Evolutionary conservation across 2,888 invertebrate genomes (phyloP).

Genomic region (Troglohyphantes excavatus): DNA sequence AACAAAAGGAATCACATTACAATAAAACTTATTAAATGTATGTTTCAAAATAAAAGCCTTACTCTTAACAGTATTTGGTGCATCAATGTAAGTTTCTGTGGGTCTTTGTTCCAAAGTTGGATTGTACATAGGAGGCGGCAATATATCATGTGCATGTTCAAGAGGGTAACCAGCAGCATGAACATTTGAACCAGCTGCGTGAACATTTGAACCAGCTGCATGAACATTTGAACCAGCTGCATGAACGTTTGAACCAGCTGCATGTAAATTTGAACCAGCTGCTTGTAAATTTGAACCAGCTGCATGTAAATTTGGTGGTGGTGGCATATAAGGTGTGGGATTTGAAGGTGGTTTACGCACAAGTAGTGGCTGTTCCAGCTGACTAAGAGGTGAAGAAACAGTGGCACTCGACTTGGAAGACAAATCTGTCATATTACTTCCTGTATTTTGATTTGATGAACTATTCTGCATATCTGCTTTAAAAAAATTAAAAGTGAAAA

Average conservation of each 20-base stretch:
- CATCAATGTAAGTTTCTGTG: background rate
- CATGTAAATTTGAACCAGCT: background rate
- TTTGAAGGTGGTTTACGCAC: constrained; percentile 17
- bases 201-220: background rate
- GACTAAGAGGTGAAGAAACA: constrained; percentile 37
- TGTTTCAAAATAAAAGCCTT: background rate
- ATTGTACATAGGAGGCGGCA: background rate
- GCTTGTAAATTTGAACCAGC: background rate
- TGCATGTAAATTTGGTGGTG: background rate
- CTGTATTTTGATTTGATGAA: constrained; percentile 8
- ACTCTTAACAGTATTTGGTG: background rate
- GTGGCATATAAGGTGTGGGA: background rate
- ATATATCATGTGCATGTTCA: background rate
- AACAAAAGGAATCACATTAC: background rate
- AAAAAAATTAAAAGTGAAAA: background rate
- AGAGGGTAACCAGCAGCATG: background rate
- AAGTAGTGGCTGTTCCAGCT: constrained; percentile 53
- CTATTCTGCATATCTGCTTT: background rate
- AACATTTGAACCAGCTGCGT: background rate
- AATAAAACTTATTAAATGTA: background rate
- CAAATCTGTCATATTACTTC: background rate
- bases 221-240: background rate
- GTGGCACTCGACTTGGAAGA: constrained; percentile 7
- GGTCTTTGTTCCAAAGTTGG: background rate
- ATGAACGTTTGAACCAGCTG: background rate